Percentiles rank a stretch among this genome's conserved stretches.
phyloP scores from a whole-genome alignment of 2,888 invertebrate genomes.

The Melipona beecheii region DNA sequence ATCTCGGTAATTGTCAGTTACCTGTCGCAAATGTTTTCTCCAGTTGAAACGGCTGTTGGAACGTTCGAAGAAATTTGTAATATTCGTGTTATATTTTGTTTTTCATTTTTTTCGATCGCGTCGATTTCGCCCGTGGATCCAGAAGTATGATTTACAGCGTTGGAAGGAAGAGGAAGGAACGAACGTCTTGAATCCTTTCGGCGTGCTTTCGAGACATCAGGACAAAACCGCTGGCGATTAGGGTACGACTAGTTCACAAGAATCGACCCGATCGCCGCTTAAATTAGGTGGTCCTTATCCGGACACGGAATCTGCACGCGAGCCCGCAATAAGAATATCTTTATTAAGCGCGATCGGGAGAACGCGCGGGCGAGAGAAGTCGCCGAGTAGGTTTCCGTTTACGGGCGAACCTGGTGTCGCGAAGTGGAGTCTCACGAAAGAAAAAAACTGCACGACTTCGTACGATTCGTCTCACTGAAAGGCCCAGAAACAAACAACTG shows the following conservation, averaged over 20 bases:
- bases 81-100: neutral
- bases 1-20: neutral
- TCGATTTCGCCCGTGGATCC: neutral
- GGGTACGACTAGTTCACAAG: slow-evolving; percentile 51
- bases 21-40: neutral
- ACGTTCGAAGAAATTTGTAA: neutral
- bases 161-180: neutral
- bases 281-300: slow-evolving; percentile 73
- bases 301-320: slow-evolving; percentile 65
- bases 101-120: too few relatives aligned
- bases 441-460: neutral
- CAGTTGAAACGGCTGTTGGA: too few relatives aligned
- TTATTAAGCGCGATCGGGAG: slow-evolving; percentile 66
- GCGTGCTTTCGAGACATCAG: neutral
- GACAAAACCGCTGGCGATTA: neutral
- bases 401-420: slow-evolving; percentile 31
- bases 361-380: slow-evolving; percentile 48
- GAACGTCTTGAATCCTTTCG: neutral
- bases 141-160: neutral
- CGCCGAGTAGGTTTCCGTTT: slow-evolving; percentile 58
- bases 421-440: slow-evolving; percentile 14
- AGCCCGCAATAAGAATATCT: slow-evolving; percentile 71
- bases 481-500: too few relatives aligned
- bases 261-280: slow-evolving; percentile 67
- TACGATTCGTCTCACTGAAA: too few relatives aligned